Base-by-base conservation (phyloP, 2,888 invertebrate species). In the Epicampocera succincta region DNA sequence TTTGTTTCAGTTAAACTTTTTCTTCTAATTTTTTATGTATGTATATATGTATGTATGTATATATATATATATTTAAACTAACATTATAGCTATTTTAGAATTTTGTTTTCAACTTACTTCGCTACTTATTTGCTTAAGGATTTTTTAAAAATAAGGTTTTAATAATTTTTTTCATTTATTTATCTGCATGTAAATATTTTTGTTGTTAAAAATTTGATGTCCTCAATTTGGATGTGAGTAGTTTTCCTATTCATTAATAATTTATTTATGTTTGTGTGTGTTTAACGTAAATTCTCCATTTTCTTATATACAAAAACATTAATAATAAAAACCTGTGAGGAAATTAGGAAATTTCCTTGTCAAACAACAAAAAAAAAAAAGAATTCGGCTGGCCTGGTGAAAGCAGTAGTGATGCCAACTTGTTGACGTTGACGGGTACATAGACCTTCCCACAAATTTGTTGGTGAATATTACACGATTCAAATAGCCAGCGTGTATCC, bases 141-240 rank as follows among this genome's bases (percentile, higher is more conserved):
- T 63, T 21, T 72, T 72, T 33, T 83, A 83, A 17, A 42, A 29
- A 33, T 80, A 61, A 66, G 50, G 8, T 5, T 46, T 33, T 72
- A 74, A 56, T 65, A 40, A 25, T 69, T 74, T 80, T 85, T 84
- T 61, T 81, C 81, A 80, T 84, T 56, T 58, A 52, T 66, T 79
- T 71, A 56, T 65, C 29, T 56, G 54, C 33, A 33, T 9, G 33
- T 15, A 33, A 19, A 33, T 50, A 1, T 56, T 48, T 19, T 60
- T 68, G 17, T 58, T 56, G 50, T 81, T 82, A 66, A 81, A 81
- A 81, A 77, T 78, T 74, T 12, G 81, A 69, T 80, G 56, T 72
- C 72, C 80, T 83, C 77, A 83, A 74, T 84, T 84, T 85, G 71
- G 56, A 84, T 84, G 84, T 84, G 86, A 85, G 85, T 86, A 85